Conservation (phyloP, 2,797 vertebrate species). For the Manis pentadactyla region DNA sequence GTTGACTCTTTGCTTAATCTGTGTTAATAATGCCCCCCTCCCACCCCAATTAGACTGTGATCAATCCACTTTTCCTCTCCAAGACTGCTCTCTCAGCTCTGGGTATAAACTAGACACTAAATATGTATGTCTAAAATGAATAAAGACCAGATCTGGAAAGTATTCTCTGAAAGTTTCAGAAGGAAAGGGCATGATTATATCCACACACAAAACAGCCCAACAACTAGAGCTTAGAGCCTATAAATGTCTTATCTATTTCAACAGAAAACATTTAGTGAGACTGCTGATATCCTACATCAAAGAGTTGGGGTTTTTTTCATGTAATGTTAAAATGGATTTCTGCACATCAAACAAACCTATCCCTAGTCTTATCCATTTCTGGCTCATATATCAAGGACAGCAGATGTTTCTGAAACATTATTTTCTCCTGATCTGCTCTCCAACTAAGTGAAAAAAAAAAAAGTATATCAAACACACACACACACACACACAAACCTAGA, state of each 20-base stretch:
- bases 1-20: neutral
- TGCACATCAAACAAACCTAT: conserved; percentile 44
- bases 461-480: neutral
- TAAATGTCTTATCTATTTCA: conserved; percentile 53
- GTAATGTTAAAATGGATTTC: conserved; percentile 46
- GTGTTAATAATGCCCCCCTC: neutral
- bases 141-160: conserved; percentile 33
- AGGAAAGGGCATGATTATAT: neutral
- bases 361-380: conserved; percentile 29
- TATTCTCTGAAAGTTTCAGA: conserved; percentile 17
- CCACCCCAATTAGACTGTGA: neutral
- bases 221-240: neutral
- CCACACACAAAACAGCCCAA: neutral
- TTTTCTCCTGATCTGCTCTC: conserved; percentile 37
- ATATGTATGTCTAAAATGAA: conserved; percentile 7
- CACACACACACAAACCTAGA: neutral
- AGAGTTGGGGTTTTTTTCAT: neutral
- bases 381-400: neutral
- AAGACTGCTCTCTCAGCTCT: neutral
- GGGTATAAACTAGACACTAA: neutral
- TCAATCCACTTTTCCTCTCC: neutral
- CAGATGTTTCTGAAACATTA: conserved; percentile 41
- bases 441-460: neutral
- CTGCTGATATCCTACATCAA: conserved; percentile 52
- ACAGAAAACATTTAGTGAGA: conserved; percentile 31